Evolutionary conservation across 1,140 invertebrate species (phyloP).

Genomic region (Ceratitis capitata): DNA sequence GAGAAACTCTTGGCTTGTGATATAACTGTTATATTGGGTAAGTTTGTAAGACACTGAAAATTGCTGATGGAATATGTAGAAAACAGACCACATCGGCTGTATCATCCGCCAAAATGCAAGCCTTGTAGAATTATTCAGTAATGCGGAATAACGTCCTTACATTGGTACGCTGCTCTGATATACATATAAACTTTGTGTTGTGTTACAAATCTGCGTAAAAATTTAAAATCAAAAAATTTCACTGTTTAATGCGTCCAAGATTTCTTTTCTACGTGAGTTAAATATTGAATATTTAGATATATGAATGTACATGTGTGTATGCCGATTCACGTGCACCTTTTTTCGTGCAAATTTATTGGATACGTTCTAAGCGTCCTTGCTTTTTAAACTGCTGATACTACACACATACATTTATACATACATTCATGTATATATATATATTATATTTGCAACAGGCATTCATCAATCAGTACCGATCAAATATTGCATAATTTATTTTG

Average conservation of each 20-base stretch:
- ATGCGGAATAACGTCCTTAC: too few relatives aligned
- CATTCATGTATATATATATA: background rate
- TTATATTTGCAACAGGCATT: background rate
- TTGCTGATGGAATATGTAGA: background rate
- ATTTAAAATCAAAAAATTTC: background rate
- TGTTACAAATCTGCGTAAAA: too few relatives aligned
- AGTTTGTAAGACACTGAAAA: conserved; percentile 46
- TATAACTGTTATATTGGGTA: conserved; percentile 87
- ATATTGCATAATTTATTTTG: background rate
- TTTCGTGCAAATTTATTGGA: background rate
- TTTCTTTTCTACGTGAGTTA: background rate
- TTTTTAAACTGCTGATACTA: background rate
- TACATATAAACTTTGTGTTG: background rate
- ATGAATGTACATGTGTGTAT: background rate
- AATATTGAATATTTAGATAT: background rate
- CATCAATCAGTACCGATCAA: background rate
- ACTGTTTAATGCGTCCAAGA: background rate
- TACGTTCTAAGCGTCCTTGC: background rate
- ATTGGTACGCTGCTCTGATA: too few relatives aligned
- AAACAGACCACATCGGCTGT: background rate
- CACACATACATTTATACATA: too few relatives aligned
- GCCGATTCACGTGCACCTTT: too few relatives aligned
- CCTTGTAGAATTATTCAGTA: too few relatives aligned
- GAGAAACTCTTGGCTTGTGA: conserved; percentile 81
- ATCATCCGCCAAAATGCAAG: background rate